Conservation (phyloP, 2,888 invertebrate species). For the Sinodicranocentrus sp. region DNA sequence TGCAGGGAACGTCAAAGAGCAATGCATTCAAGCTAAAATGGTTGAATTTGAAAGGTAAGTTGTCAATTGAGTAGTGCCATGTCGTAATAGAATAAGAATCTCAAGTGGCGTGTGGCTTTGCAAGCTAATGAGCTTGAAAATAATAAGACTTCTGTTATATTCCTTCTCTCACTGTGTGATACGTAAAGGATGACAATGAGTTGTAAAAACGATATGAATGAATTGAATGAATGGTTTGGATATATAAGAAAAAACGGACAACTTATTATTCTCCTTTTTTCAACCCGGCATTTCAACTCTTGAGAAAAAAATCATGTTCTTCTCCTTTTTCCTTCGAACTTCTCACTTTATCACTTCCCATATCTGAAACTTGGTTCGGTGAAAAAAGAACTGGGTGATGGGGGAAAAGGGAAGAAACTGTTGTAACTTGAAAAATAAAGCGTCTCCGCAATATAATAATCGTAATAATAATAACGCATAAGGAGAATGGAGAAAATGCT, state of each 20-base stretch:
- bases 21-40: too few species aligned
- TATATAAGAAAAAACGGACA: conserved; percentile 8
- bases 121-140: conserved; percentile 54
- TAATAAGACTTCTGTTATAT: conserved; percentile 26
- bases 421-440: not conserved
- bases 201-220: conserved; percentile 32
- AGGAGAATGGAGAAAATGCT: conserved; percentile 20
- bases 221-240: conserved; percentile 27
- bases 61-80: conserved; percentile 34
- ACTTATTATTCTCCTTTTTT: conserved; percentile 10
- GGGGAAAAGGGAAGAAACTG: too few species aligned
- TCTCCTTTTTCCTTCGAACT: too few species aligned
- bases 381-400: too few species aligned
- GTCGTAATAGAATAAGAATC: not conserved
- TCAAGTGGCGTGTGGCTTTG: conserved; percentile 34
- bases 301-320: too few species aligned
- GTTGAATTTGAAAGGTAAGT: not conserved
- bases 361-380: too few species aligned
- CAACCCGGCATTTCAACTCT: not conserved
- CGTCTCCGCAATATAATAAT: conserved; percentile 18
- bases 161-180: not conserved
- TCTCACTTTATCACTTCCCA: too few species aligned
- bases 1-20: too few species aligned
- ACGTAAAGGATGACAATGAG: conserved; percentile 18
- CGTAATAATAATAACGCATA: conserved; percentile 22